A percentile compares a stretch with the other conserved stretches of the same genome.
phyloP scores from a whole-genome alignment of 2,797 vertebrate genomes.

The Eidolon dupreanum region DNA sequence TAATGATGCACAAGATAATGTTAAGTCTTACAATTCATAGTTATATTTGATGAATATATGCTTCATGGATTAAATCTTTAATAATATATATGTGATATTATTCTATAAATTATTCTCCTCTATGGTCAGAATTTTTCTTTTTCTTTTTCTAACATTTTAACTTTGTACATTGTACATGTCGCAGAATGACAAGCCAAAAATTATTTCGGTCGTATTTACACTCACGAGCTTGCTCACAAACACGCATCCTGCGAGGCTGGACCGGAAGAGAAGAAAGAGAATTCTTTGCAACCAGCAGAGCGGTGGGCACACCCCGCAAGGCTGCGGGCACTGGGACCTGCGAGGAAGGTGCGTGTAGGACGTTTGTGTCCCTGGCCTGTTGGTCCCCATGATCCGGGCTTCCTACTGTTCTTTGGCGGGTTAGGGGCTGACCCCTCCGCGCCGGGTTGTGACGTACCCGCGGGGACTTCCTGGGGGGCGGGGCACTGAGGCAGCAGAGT shows the following conservation, averaged over 20 bases:
- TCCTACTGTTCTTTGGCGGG: not conserved
- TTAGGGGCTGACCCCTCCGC: not conserved
- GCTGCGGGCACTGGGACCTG: no score
- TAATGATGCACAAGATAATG: not conserved
- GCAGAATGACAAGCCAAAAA: no score
- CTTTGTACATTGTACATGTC: not conserved
- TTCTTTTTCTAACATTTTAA: not conserved
- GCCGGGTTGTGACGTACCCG: not conserved
- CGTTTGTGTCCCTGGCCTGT: not conserved
- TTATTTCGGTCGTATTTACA: no score
- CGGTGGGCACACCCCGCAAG: no score
- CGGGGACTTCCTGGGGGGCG: not conserved
- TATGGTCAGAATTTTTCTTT: not conserved
- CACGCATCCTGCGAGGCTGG: no score
- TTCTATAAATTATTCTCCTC: not conserved
- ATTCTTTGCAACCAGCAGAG: no score
- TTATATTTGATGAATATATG: not conserved
- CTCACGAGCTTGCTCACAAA: not conserved
- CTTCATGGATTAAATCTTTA: not conserved
- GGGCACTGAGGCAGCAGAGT: not conserved
- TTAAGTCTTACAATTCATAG: not conserved
- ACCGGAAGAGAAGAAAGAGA: no score
- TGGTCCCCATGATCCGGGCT: not conserved
- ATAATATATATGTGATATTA: not conserved
- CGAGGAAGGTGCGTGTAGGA: no score